Base-by-base conservation (phyloP, 2,113 vertebrate genomes). In the Platysternon megacephalum region DNA sequence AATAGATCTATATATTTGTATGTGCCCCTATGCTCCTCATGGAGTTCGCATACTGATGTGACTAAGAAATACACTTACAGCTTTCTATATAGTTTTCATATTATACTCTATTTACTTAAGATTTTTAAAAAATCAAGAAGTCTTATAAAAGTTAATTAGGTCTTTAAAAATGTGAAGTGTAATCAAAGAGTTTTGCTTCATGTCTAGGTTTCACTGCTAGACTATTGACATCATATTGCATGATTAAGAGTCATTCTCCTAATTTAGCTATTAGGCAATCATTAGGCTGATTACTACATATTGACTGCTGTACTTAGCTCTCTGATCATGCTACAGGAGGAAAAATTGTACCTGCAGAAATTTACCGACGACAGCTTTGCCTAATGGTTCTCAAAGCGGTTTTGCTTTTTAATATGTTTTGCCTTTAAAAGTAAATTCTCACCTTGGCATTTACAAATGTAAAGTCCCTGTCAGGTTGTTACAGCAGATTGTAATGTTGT, bases 191-290 rank as follows among this genome's bases (percentile, higher is more conserved):
- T 89, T 97, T 96, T 97, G 93, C 94, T 97, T 97, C 87, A 11
- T 91, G 95, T 85, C 96, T 98, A 91, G 84, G 74, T 97, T 96
- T 97, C 7, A 1, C 84, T 85, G 92, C 80, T 95, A 97, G 90
- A 89, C 93, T 98, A 96, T 95, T 96, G 96, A 94, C 93, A 97
- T 97, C 97, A 95, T 94, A 94, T 84, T 94, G 90, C 96, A 93
- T 97, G 97, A 97, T 97, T 97, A 97, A 97, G 94, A 97, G 96
- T 97, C 97, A 96, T 79, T 95, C 86, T 96, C 85, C 87, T 98
- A 96, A 97, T 98, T 97, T 96, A 97, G 94, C 96, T 97, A 96
- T 98, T 98, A 97, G 94, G 94, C 96, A 97, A 96, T 97, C 97
- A 97, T 98, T 97, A 97, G 94, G 80, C 93, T 98, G 97, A 97